A percentile compares a stretch with the other conserved stretches of the same genome.
Evolutionary conservation across 2,797 vertebrate genomes (phyloP).

Genomic region (Crypturellus tataupa): DNA sequence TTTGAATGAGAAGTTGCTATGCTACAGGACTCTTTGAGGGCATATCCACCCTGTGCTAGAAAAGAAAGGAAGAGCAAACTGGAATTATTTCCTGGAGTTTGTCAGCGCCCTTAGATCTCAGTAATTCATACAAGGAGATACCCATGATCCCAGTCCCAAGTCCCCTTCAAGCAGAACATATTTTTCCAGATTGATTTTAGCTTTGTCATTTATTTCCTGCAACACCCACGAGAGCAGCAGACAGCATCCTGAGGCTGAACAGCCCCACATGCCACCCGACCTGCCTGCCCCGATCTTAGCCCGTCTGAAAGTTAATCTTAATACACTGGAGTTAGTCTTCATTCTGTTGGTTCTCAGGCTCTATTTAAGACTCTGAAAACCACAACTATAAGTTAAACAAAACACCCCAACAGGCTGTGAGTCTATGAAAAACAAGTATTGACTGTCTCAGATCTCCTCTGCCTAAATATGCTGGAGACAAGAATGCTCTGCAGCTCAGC

Average conservation of each 20-base stretch:
- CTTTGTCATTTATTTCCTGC: background rate
- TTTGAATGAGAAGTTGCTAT: constrained; percentile 21
- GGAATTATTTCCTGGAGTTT: background rate
- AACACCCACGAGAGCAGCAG: background rate
- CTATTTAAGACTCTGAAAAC: background rate
- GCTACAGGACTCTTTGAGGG: background rate
- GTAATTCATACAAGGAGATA: background rate
- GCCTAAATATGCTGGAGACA: background rate
- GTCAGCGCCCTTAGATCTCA: background rate
- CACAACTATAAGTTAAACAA: background rate
- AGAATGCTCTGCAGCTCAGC: background rate
- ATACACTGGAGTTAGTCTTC: background rate
- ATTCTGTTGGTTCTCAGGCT: background rate
- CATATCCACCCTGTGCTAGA: background rate
- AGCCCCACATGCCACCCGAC: background rate
- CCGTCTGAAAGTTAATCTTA: background rate
- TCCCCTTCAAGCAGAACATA: background rate
- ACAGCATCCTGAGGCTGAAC: background rate
- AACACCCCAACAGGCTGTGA: background rate
- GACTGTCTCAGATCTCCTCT: background rate
- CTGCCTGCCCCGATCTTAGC: background rate
- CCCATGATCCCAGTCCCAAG: background rate
- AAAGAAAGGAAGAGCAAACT: background rate
- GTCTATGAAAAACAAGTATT: background rate
- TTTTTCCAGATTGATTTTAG: background rate